These are phyloP conservation scores for Nyctibius bracteatus DNA, from an alignment of 2,113 vertebrate genomes.

Conservation along the genomic window DNA sequence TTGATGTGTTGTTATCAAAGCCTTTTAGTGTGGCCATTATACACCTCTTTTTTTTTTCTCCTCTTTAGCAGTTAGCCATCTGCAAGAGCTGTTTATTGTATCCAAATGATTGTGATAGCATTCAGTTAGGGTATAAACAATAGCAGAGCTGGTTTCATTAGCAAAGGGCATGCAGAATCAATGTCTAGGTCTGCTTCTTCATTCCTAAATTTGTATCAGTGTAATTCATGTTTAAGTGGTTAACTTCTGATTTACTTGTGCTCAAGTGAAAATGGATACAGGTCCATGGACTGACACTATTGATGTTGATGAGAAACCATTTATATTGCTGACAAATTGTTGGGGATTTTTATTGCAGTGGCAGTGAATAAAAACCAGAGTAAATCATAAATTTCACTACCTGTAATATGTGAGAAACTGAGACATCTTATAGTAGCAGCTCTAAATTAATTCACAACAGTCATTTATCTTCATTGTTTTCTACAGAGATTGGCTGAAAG, in stretches of 20 bases:
- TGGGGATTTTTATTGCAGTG: neutral
- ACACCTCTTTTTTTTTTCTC: neutral
- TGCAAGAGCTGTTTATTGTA: constrained; percentile 38
- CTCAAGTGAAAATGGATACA: neutral
- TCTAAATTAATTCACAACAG: neutral
- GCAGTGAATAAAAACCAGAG: constrained; percentile 25
- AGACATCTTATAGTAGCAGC: neutral
- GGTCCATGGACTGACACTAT: neutral
- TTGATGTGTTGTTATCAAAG: constrained; percentile 30
- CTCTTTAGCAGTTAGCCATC: constrained; percentile 15
- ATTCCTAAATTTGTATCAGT: neutral
- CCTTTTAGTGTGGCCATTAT: constrained; percentile 12
- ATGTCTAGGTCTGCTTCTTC: neutral
- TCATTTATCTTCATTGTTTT: constrained; percentile 32
- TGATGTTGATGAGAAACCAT: constrained; percentile 18
- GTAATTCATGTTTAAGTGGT: neutral
- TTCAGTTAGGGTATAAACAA: neutral
- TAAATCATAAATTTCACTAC: constrained; percentile 28
- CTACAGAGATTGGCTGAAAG: neutral
- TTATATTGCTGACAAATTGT: neutral
- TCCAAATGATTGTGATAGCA: neutral
- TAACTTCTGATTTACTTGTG: constrained; percentile 31
- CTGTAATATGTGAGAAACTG: neutral
- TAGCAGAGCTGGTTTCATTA: neutral
- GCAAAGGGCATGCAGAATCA: neutral